A percentile compares a stretch with the other conserved stretches of the same genome.
Evolutionary conservation across 2,113 vertebrate species (phyloP).

Genomic region (Saccopteryx bilineata): DNA sequence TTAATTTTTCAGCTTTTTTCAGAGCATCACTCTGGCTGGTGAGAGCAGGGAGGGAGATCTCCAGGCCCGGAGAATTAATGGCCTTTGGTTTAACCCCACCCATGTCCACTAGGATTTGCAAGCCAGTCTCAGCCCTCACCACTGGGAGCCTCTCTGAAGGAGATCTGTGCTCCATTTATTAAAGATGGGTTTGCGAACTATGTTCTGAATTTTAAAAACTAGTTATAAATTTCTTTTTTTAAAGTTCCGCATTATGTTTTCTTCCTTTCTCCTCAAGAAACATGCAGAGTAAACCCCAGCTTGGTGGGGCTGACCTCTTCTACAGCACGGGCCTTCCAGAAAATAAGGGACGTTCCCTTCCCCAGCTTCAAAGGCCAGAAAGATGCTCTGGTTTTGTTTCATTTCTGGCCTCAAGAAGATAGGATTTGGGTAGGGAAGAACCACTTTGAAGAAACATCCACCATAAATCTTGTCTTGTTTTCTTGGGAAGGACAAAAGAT

Average conservation of each 20-base stretch:
- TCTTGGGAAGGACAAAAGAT: neutral
- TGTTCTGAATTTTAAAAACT: neutral
- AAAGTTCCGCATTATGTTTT: neutral
- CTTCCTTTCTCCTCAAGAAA: neutral
- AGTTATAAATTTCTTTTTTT: neutral
- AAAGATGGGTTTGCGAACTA: neutral
- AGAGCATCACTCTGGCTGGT: neutral
- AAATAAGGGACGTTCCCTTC: rapidly evolving
- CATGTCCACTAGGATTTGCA: rapidly evolving
- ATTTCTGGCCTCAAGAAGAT: neutral
- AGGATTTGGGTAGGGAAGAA: neutral
- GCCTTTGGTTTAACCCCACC: neutral
- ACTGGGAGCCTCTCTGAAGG: neutral
- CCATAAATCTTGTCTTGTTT: neutral
- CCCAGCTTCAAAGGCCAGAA: neutral
- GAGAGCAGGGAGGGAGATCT: neutral
- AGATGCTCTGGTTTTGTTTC: neutral
- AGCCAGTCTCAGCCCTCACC: neutral
- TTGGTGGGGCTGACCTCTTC: rapidly evolving
- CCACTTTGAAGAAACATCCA: neutral
- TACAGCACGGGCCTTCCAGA: neutral
- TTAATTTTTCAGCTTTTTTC: neutral
- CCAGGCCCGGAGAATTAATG: rapidly evolving
- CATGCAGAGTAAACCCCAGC: rapidly evolving
- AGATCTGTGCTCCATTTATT: neutral